Conservation (phyloP, 2,113 vertebrate species). For the Tychaedon coryphoeus region DNA sequence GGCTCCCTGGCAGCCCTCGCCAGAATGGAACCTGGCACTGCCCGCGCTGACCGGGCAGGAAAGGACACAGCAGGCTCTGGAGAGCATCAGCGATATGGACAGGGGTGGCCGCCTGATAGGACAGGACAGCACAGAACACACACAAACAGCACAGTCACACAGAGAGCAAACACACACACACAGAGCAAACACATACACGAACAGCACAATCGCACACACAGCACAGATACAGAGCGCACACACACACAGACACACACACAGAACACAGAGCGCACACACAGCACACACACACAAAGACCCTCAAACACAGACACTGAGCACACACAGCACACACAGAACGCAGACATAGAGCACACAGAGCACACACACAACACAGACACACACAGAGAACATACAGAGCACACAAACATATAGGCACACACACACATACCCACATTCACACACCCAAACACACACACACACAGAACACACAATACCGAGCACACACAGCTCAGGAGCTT, state of each 20-base stretch:
- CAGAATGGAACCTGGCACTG: neutral
- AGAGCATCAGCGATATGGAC: accelerated
- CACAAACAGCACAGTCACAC: no score
- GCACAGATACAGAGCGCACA: neutral
- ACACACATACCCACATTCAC: no score
- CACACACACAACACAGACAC: neutral
- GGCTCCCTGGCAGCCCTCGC: no score
- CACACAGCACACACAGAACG: neutral
- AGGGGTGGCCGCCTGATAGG: accelerated
- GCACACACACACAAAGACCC: no score
- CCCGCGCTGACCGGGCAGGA: accelerated
- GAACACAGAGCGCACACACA: neutral
- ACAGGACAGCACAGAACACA: neutral
- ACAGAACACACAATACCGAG: neutral
- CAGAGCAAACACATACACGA: neutral
- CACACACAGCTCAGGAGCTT: no score
- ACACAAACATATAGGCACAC: no score
- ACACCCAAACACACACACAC: neutral
- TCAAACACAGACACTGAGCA: no score
- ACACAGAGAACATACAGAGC: no score
- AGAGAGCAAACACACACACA: no score
- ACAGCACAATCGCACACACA: neutral
- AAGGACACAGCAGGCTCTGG: accelerated
- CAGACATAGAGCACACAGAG: neutral
- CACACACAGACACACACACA: no score